Base-by-base conservation (phyloP, 2,113 vertebrate species). In the Microcebus jonahi region DNA sequence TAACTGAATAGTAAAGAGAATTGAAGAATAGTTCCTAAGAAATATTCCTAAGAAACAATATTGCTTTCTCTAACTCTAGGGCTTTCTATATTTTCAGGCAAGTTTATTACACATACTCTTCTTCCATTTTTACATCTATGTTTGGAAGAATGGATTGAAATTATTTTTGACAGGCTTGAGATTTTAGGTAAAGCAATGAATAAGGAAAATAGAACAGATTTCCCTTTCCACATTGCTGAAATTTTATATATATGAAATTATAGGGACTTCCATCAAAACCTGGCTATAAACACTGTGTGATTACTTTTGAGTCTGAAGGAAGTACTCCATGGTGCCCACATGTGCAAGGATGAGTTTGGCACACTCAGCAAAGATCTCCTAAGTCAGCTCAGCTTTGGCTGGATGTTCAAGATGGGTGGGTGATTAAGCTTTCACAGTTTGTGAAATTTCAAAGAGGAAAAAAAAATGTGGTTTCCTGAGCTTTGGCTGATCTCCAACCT, bases 1-100 rank as follows among this genome's bases (percentile, higher is more conserved):
- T 98, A 98, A 97, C 90, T 96, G 97, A 98, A 98, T 97, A 98
- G 97, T 98, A 91, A 80, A 94, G 68, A 97, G 89, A 97, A 98
- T 92, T 97, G 87, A 97, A 97, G 97, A 96, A 95, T 97, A 63
- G 97, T 98, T 98, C 97, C 90, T 86, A 94, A 97, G 91, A 27
- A 63, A 63, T 63, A 63, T 29, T 63, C 61, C 25, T 63, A 63
- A 34, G 88, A 79, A 97, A 94, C 70, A 96, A 98, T 97, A 98
- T 98, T 98, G 92, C 95, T 98, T 98, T 98, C 88, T 97, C 59
- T 75, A 91, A 94, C 75, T 93, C 45, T 80, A 96, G 92, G 79
- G 42, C 83, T 71, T 96, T 83, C 93, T 97, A 88, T 97, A 96
- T 96, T 96, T 98, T 97, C 80, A 98, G 96, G 96, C 75, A 95